Evolutionary conservation across 1,140 invertebrate genomes (phyloP), one percentile per base, ranked within the genome.

Genomic region (Eciton burchellii): DNA sequence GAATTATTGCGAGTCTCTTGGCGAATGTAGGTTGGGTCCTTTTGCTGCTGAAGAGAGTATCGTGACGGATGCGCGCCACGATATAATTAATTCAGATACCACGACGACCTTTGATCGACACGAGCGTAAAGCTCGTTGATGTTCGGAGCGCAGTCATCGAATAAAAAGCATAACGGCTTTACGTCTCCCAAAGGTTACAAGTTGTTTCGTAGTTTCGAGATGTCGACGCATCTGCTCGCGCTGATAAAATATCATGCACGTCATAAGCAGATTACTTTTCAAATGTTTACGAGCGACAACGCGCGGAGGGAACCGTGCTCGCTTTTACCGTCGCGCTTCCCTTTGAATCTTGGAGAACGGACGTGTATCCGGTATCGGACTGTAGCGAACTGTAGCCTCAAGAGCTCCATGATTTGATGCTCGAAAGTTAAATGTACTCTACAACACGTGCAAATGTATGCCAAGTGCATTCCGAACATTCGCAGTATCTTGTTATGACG

Each of bases 341-440:
- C 71, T 82, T 68, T 43, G 68, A 85, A 86, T 72, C 29, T 47
- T 54, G 35, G 21, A 73, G 35, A 85, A 52, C 47, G 56, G 45
- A 70, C 35, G 19, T n/a, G 68, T 19, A 68, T 62, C 16, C 26
- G 54, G 35, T 41, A 59, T 66, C 47, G 60, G 56, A n/a, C 41
- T 6, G 3, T n/a, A 62, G 26, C 56, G 82, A 81, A 82, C 54
- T 54, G 65, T 68, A 73, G 43, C 52, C 62, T 56, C 21, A 72
- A 66, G 62, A 68, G 68, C 14, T 81, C n/a, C 41, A 54, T 68
- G 84, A 82, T 86, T 82, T 82, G 60, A 47, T 85, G 84, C 43
- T 56, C 19, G 54, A 82, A 85, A 86, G 56, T 86, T 86, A 85
- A 85, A 82, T 60, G 54, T 26, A 60, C 52, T 72, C 60, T n/a